These are phyloP conservation scores for Ophioderma brevispina DNA, from an alignment of 35 echinoderm and acorn worm genomes.

Conservation along the genomic window DNA sequence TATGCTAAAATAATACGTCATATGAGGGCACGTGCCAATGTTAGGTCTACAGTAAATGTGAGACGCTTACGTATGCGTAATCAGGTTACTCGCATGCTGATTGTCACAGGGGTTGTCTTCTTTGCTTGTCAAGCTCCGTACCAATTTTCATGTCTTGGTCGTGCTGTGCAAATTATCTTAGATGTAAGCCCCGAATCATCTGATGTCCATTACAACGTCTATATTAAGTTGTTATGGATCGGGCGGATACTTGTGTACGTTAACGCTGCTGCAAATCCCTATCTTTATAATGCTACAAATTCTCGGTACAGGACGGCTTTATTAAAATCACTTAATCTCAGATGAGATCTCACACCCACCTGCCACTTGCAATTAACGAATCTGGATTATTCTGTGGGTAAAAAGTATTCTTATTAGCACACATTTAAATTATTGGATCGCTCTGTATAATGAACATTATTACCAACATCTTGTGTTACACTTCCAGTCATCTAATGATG, in stretches of 20 bases:
- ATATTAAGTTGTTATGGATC: not conserved
- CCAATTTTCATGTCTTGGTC: not conserved
- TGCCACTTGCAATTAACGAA: too few relatives aligned
- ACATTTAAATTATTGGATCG: too few relatives aligned
- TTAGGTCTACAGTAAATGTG: not conserved
- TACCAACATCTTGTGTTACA: too few relatives aligned
- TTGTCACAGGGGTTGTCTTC: not conserved
- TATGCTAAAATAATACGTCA: not conserved
- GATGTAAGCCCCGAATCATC: not conserved
- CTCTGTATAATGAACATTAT: too few relatives aligned
- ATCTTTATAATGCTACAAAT: slow-evolving; percentile 75
- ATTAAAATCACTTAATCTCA: not conserved
- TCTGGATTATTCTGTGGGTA: too few relatives aligned
- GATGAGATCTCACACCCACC: too few relatives aligned
- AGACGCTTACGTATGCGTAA: not conserved
- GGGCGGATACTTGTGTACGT: slow-evolving; percentile 68
- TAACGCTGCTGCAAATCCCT: slow-evolving; percentile 81
- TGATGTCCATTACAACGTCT: not conserved
- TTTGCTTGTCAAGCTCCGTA: not conserved
- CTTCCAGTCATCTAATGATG: too few relatives aligned
- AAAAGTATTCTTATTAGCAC: too few relatives aligned
- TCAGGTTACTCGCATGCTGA: not conserved
- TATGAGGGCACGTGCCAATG: not conserved
- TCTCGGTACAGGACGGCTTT: slow-evolving; percentile 43
- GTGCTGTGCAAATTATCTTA: not conserved